These are phyloP conservation scores for Erethizon dorsatum DNA, from an alignment of 2,797 vertebrate genomes.

Conservation along the genomic window DNA sequence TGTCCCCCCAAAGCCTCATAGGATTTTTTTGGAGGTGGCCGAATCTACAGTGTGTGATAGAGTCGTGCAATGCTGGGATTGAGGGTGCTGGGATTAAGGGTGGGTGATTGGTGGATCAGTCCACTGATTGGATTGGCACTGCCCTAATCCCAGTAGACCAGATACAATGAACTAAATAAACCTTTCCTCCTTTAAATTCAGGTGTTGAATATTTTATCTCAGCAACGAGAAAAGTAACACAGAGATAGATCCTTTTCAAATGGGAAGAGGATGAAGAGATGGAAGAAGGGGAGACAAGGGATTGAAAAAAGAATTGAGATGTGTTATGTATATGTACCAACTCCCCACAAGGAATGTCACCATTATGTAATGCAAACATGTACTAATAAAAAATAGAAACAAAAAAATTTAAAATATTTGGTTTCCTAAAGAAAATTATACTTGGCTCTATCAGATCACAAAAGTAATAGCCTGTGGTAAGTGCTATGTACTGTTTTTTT, in stretches of 20 bases:
- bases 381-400: background rate
- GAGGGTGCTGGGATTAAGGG: too few relatives aligned
- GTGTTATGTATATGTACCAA: background rate
- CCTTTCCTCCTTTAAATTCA: background rate
- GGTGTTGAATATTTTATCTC: background rate
- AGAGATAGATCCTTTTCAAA: background rate
- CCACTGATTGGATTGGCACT: background rate
- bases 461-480: constrained; percentile 27
- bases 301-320: background rate
- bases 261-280: background rate
- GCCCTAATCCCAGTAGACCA: background rate
- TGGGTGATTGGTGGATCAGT: background rate
- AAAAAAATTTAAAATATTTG: constrained; percentile 45
- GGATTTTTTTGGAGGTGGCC: too few relatives aligned
- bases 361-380: background rate
- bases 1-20: too few relatives aligned
- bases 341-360: background rate
- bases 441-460: background rate
- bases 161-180: background rate
- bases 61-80: background rate
- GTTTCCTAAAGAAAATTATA: constrained; percentile 25
- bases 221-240: background rate
- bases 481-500: background rate
- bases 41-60: too few relatives aligned
- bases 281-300: background rate